Evolutionary conservation across 2,113 vertebrate species (phyloP).

Genomic region (Columbina picui): DNA sequence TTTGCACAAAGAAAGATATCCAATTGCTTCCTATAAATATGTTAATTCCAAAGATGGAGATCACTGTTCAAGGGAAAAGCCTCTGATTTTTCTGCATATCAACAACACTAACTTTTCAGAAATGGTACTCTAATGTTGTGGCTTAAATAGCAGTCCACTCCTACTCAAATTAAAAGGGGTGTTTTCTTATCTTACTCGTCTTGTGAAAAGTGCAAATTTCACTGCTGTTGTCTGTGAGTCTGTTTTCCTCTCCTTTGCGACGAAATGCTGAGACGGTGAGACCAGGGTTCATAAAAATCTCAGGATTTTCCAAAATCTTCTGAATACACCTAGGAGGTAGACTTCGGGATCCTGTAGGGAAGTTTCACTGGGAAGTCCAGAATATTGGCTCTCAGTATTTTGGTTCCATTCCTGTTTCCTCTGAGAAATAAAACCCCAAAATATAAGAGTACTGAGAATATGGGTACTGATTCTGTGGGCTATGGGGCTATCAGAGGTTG

Average conservation of each 20-base stretch:
- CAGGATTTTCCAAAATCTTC: background rate
- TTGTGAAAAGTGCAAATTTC: background rate
- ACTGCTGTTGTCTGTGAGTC: background rate
- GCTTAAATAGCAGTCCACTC: background rate
- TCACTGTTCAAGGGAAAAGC: background rate
- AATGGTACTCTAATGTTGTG: background rate
- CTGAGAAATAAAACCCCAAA: background rate
- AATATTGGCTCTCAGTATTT: background rate
- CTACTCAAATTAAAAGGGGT: background rate
- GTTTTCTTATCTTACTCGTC: background rate
- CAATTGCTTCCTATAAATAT: background rate
- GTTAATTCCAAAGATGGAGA: background rate
- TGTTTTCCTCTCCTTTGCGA: background rate
- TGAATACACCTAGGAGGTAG: fast-evolving
- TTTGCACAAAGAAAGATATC: background rate
- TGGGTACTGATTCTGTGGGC: background rate
- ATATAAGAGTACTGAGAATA: background rate
- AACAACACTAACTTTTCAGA: background rate
- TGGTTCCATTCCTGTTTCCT: background rate
- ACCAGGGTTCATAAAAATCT: background rate
- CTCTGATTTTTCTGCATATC: background rate
- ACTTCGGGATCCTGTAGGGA: background rate
- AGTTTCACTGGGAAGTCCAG: background rate
- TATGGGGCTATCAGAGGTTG: background rate
- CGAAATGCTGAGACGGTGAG: background rate